Base-by-base conservation (phyloP, 2,113 vertebrate species). In the Stictonetta naevosa region DNA sequence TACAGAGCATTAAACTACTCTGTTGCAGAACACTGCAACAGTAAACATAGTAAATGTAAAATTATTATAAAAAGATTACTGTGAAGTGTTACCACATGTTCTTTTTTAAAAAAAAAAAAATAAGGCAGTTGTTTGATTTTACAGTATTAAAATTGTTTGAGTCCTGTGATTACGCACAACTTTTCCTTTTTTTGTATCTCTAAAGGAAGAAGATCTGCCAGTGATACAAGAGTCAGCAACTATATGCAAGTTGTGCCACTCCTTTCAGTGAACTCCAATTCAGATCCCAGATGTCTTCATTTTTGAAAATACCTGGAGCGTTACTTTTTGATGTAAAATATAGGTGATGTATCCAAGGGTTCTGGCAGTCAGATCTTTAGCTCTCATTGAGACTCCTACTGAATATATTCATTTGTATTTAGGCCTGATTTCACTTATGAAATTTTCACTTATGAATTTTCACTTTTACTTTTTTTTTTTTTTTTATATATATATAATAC, bases 11-110 rank as follows among this genome's bases (percentile, higher is more conserved):
- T 68, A 92, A 92, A 92, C 8, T 1, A 40, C 50, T 69, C 40
- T 91, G 33, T 38, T 83, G 74, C 68, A 85, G 56, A 87, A 36
- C 13, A 76, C 40, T 34, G 79, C 72, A 92, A 75, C 31, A 73
- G 85, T 42, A 84, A 95, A 82, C 72, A 63, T 23, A 74, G 50
- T 67, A 90, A 93, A 92, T 50, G n/a, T 42, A 91, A 79, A 88
- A 88, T 83, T 59, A 87, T 63, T 93, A 56, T 19, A 80, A 11
- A 75, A 87, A 77, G 29, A 53, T 69, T 82, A 34, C 42, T 71
- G 63, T 59, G 76, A 88, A 88, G 26, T 73, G 31, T 88, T 96
- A 56, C 21, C 44, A n/a, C n/a, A n/a, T n/a, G n/a, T n/a, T n/a
- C n/a, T n/a, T n/a, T n/a, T n/a, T n/a, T n/a, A n/a, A n/a, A n/a